Evolutionary conservation across 2,888 invertebrate species (phyloP).

Genomic region (Rhyacophila evoluta): DNA sequence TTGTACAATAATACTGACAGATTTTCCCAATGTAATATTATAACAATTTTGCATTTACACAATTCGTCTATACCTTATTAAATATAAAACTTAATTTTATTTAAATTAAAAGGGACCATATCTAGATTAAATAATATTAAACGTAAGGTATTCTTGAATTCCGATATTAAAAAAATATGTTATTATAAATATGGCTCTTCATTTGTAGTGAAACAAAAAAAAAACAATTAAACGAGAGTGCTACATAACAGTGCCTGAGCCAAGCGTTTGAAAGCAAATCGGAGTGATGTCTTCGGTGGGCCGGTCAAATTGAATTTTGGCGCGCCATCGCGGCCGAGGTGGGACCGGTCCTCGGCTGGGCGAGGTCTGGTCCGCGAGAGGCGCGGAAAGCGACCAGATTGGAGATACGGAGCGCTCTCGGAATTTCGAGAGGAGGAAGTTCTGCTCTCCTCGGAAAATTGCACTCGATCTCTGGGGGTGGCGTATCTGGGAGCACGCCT

Average conservation of each 20-base stretch:
- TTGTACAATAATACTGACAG: too few species aligned
- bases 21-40: too few species aligned
- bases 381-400: slow-evolving; percentile 48
- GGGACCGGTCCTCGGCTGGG: slow-evolving; percentile 48
- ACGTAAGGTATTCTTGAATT: too few species aligned
- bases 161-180: too few species aligned
- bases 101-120: too few species aligned
- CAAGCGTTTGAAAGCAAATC: background rate
- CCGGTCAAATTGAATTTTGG: slow-evolving; percentile 58
- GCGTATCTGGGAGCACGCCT: background rate
- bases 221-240: background rate
- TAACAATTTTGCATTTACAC: too few species aligned
- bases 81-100: too few species aligned
- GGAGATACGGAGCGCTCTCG: slow-evolving; percentile 4
- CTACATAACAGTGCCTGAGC: background rate
- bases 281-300: slow-evolving; percentile 30
- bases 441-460: slow-evolving; percentile 8
- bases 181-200: too few species aligned
- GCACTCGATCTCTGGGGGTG: slow-evolving; percentile 2
- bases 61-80: too few species aligned
- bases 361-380: slow-evolving; percentile 42
- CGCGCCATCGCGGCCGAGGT: slow-evolving; percentile 56
- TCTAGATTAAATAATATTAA: too few species aligned
- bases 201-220: too few species aligned
- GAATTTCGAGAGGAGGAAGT: slow-evolving; percentile 6